Evolutionary conservation across 2,888 invertebrate species (phyloP), one percentile per base, ranked within the genome.

Genomic region (Chalcis sispes): DNA sequence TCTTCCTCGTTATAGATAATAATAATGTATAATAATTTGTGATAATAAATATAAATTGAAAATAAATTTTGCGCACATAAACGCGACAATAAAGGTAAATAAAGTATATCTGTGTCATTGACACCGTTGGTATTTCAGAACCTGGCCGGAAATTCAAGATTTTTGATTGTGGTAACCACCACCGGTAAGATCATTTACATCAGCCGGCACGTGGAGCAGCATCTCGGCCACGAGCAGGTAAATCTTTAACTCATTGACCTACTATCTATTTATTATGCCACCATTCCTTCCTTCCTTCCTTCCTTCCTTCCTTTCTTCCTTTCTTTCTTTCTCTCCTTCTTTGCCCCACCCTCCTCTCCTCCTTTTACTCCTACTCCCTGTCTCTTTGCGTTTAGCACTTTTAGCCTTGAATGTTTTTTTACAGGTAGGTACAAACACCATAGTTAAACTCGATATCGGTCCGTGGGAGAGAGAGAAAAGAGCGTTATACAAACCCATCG

Each of bases 161-260:
- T 97, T 86, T 90, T 97, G 88, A 89, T 97, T 78, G 93, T 96
- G 23, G 90, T 96, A 40, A 95, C 96, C 23, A 92, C 94, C 77
- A 91, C 92, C 72, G 97, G 97, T 20, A 94, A 95, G 87, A 94
- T 98, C 83, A 93, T 97, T 79, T 94, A 95, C 85, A 93, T 96
- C 40, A 96, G 97, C 36, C 93, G 94, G 67, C 95, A 94, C 81
- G 92, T 97, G 32, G 96, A 96, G 88, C 93, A 94, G 83, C 92
- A 95, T 83, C 90, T 98, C 81, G 97, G 97, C 73, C 95, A 97
- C 89, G 93, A 94, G 83, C 94, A 94, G 92, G 94, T 95, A 89
- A 89, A 87, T 84, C 20, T 54, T 65, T 58, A 20, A 69, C 54
- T 32, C 50, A 20, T 58, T 58, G 50, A 72, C 59, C 67, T 64